phyloP scores from a whole-genome alignment of 2,888 invertebrate species.

The Microplitis manilae region DNA sequence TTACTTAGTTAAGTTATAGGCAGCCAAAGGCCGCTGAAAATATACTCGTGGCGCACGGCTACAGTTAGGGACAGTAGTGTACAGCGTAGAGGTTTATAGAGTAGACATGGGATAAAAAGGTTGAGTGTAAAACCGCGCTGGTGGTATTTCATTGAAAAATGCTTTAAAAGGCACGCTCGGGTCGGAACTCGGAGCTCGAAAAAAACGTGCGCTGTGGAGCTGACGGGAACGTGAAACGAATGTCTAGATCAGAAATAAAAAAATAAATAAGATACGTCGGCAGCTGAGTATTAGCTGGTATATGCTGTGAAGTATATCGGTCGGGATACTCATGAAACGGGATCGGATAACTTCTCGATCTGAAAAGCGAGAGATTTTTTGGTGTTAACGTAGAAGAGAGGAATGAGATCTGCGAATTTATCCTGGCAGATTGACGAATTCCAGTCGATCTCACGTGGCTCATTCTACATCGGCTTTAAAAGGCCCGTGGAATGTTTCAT shows the following conservation, averaged over 20 bases:
- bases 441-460: constrained; percentile 14
- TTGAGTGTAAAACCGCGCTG: constrained; percentile 28
- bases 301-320: constrained; percentile 36
- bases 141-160: constrained; percentile 58
- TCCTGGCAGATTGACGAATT: constrained; percentile 38
- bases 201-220: constrained; percentile 31
- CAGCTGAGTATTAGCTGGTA: constrained; percentile 45
- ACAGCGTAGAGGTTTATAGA: background rate
- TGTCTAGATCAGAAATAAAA: constrained; percentile 61
- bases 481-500: background rate
- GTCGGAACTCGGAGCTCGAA: background rate
- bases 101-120: background rate
- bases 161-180: constrained; percentile 41
- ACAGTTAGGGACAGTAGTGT: too few species aligned
- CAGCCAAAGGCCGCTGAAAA: background rate
- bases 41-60: background rate
- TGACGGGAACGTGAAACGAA: constrained; percentile 54
- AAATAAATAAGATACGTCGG: constrained; percentile 49
- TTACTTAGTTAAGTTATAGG: constrained; percentile 7
- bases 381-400: constrained; percentile 15
- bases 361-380: constrained; percentile 35
- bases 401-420: constrained; percentile 5
- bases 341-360: background rate
- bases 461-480: background rate
- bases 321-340: background rate